Conservation (phyloP, 2,113 vertebrate species). For the Dromaius novaehollandiae region DNA sequence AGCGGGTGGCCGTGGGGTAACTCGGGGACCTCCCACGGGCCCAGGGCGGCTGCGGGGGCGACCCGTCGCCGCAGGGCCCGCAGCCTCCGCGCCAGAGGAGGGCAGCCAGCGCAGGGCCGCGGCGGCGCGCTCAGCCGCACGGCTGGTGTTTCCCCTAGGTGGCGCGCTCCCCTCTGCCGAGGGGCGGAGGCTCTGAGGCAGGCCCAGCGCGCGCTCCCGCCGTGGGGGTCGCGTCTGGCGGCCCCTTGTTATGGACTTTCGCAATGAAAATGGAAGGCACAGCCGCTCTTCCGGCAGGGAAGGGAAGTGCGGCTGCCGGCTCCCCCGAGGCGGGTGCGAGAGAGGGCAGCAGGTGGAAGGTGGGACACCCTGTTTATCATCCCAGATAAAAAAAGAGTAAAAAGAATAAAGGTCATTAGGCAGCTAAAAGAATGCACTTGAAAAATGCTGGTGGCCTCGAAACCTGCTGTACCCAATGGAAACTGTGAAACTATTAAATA, state of each 20-base stretch:
- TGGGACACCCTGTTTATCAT: neutral
- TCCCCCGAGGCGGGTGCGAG: accelerated
- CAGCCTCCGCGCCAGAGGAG: neutral
- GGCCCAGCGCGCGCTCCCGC: neutral
- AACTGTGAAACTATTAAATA: neutral
- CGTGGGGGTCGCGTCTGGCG: accelerated
- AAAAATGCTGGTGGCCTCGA: neutral
- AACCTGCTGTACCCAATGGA: accelerated
- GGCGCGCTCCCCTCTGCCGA: neutral
- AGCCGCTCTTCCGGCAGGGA: accelerated
- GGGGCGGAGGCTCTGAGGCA: neutral
- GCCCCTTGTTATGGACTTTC: neutral
- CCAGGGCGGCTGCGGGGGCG: no score
- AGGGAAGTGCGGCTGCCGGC: accelerated
- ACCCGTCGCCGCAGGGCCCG: no score
- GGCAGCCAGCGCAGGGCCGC: neutral
- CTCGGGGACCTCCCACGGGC: no score
- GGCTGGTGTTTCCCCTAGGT: no score
- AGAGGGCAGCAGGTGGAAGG: no score
- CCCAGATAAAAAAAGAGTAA: accelerated
- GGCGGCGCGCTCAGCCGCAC: accelerated
- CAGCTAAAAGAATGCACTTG: neutral
- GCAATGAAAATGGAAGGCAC: neutral
- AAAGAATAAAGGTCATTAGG: neutral
- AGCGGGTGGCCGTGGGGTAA: no score